A percentile compares a stretch with the other conserved stretches of the same genome.
phyloP scores from a whole-genome alignment of 2,888 invertebrate genomes.

The Heterodera filipjevi region DNA sequence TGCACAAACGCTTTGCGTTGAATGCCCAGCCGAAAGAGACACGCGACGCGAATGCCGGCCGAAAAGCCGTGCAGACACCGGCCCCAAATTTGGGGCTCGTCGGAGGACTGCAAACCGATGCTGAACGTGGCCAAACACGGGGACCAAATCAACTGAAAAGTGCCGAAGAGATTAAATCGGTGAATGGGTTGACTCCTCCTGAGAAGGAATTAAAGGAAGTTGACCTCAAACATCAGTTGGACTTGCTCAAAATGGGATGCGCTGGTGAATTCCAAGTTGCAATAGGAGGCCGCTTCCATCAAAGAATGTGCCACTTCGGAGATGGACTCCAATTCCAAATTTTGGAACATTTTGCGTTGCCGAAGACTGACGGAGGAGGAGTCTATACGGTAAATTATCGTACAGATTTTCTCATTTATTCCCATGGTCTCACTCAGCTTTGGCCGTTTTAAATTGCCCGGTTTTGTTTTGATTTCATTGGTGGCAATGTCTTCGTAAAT shows the following conservation, averaged over 20 bases:
- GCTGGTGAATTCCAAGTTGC: constrained; percentile 89
- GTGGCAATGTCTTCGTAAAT: constrained; percentile 95
- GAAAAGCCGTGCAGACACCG: constrained; percentile 94
- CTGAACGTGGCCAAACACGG: constrained; percentile 97
- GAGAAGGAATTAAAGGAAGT: too few relatives aligned
- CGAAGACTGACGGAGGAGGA: constrained; percentile 76
- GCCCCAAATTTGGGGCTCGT: constrained; percentile 85
- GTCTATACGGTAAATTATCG: constrained; percentile 18
- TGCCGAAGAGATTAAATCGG: background rate
- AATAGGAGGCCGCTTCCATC: constrained; percentile 66
- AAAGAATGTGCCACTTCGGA: constrained; percentile 85
- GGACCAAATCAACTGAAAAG: constrained; percentile 84
- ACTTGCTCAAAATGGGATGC: constrained; percentile 98
- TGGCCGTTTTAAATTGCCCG: constrained; percentile 52
- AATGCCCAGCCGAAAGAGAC: constrained; percentile 88
- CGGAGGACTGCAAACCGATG: constrained; percentile 94
- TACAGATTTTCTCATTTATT: background rate
- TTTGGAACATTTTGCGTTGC: constrained; percentile 87
- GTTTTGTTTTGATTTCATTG: constrained; percentile 71
- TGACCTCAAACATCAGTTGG: constrained; percentile 94
- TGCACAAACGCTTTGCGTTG: constrained; percentile 82
- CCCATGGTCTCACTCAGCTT: constrained; percentile 36
- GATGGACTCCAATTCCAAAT: constrained; percentile 98
- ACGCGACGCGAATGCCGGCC: constrained; percentile 93
- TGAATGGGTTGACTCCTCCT: background rate